phyloP scores from a whole-genome alignment of 1,140 invertebrate species.

The Drosophila insularis region DNA sequence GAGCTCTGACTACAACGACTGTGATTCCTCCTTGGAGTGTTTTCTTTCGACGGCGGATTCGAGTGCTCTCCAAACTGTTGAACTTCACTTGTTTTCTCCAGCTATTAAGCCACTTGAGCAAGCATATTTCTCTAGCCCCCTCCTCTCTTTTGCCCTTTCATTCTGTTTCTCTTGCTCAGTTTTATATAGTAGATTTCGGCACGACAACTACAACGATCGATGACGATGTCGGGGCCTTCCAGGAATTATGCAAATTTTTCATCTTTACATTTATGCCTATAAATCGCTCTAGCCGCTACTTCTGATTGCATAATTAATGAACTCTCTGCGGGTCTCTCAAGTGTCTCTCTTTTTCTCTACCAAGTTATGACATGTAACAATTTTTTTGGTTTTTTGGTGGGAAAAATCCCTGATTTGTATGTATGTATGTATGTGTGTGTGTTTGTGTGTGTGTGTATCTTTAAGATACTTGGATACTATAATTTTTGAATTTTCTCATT shows the following conservation, averaged over 20 bases:
- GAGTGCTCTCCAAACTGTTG: slow-evolving; percentile 79
- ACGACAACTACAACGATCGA: slow-evolving; percentile 14
- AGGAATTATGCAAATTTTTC: slow-evolving; percentile 78
- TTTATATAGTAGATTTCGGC: slow-evolving; percentile 9
- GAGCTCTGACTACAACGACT: slow-evolving; percentile 5
- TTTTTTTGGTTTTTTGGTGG: slow-evolving; percentile 45
- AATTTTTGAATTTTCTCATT: slow-evolving; percentile 5
- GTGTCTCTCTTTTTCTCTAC: neutral
- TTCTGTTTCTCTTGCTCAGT: slow-evolving; percentile 12
- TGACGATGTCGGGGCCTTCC: slow-evolving; percentile 44
- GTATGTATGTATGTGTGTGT: neutral
- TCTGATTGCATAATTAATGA: slow-evolving; percentile 81
- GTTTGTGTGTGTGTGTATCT: slow-evolving; percentile 10
- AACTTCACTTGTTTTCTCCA: slow-evolving; percentile 80
- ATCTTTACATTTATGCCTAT: slow-evolving; percentile 78
- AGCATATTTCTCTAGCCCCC: slow-evolving; percentile 12
- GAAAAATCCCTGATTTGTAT: slow-evolving; percentile 37
- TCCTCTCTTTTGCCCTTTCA: neutral
- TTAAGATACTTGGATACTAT: slow-evolving; percentile 28
- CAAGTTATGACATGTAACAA: slow-evolving; percentile 53
- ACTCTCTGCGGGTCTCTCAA: slow-evolving; percentile 24
- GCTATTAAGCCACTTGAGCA: slow-evolving; percentile 77
- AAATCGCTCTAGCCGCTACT: slow-evolving; percentile 79
- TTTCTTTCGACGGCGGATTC: slow-evolving; percentile 68
- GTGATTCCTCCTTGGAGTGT: slow-evolving; percentile 58